These are phyloP conservation scores for Dasyornis broadbenti DNA, from an alignment of 2,113 vertebrate genomes.

Conservation along the genomic window DNA sequence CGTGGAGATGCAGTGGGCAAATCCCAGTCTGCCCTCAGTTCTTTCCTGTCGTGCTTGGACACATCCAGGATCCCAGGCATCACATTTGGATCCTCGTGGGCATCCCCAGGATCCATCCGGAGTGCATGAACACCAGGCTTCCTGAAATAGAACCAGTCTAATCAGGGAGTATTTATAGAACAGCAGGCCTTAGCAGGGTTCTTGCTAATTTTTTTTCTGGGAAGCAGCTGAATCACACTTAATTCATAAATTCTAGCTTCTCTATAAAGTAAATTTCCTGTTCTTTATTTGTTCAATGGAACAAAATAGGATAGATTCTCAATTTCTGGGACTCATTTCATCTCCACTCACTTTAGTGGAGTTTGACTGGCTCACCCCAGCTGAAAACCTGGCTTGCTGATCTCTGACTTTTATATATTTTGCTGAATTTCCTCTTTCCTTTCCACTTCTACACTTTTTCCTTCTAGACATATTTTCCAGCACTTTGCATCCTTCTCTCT, in stretches of 20 bases:
- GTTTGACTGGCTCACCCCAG: background rate
- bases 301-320: background rate
- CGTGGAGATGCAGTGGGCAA: background rate
- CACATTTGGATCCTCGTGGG: background rate
- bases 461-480: slow-evolving; percentile 15
- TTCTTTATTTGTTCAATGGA: background rate
- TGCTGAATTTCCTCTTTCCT: slow-evolving; percentile 9
- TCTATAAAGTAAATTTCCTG: background rate
- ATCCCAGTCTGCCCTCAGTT: background rate
- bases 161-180: background rate
- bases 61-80: background rate
- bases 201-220: background rate
- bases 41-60: background rate
- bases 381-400: background rate
- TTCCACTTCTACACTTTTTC: slow-evolving; percentile 18
- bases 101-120: background rate
- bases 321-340: background rate
- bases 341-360: background rate
- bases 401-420: background rate
- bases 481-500: background rate
- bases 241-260: background rate
- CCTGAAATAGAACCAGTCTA: background rate
- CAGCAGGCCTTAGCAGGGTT: background rate
- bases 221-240: background rate
- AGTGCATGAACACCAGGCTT: background rate